These are phyloP conservation scores for Apis cerana DNA, from an alignment of 1,140 invertebrate genomes.

Conservation along the genomic window DNA sequence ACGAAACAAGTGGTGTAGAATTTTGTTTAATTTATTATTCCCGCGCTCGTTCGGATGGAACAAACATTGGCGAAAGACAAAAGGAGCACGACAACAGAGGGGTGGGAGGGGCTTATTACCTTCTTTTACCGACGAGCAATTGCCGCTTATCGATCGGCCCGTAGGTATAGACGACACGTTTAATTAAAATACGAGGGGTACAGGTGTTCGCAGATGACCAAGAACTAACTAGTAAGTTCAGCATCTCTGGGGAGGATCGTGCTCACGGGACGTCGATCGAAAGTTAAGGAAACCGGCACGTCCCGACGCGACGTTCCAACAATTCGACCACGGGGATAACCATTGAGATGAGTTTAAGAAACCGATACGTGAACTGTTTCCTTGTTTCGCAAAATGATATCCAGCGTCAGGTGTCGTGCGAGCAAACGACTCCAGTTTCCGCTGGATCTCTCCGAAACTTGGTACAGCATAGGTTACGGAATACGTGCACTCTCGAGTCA, in stretches of 20 bases:
- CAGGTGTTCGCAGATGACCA: slow-evolving; percentile 43
- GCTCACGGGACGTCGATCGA: slow-evolving; percentile 12
- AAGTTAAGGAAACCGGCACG: slow-evolving; percentile 5
- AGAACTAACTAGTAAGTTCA: slow-evolving; percentile 45
- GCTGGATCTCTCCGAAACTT: background rate
- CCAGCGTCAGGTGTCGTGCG: background rate
- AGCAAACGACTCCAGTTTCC: background rate
- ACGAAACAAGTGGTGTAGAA: too few species aligned
- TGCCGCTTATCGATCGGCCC: slow-evolving; percentile 30
- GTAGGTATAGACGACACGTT: slow-evolving; percentile 31
- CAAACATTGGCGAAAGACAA: too few species aligned
- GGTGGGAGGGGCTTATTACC: background rate
- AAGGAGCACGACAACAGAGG: background rate
- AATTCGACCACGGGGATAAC: background rate
- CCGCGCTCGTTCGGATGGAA: too few species aligned
- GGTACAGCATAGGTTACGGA: background rate
- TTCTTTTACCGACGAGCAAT: background rate
- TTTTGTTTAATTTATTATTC: background rate
- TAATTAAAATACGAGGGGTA: slow-evolving; percentile 46
- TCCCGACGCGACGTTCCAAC: slow-evolving; percentile 1
- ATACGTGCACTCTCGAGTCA: background rate
- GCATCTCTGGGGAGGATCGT: background rate
- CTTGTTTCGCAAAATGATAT: background rate
- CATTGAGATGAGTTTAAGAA: slow-evolving; percentile 15
- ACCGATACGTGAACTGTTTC: slow-evolving; percentile 16